These are phyloP conservation scores for Pristionchus mayeri DNA, from an alignment of 2,888 invertebrate species.

Conservation along the genomic window DNA sequence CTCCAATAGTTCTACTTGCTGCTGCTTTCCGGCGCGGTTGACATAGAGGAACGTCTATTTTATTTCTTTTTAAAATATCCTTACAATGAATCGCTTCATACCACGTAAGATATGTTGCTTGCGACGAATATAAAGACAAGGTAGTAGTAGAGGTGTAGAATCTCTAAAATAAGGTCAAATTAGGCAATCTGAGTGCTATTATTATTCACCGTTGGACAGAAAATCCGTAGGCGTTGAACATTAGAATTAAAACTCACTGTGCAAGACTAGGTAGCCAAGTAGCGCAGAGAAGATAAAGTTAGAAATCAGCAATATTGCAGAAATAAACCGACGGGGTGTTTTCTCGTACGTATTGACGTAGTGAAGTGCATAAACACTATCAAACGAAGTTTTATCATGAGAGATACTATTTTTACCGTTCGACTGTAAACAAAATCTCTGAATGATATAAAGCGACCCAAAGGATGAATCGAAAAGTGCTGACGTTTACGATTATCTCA, in stretches of 20 bases:
- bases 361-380: not conserved
- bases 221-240: no score
- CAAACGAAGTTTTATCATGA: not conserved
- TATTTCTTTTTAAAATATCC: not conserved
- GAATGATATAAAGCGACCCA: not conserved
- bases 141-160: not conserved
- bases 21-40: not conserved
- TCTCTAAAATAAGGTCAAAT: not conserved
- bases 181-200: not conserved
- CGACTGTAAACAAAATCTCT: not conserved
- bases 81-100: not conserved
- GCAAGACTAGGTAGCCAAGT: not conserved
- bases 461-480: conserved; percentile 7
- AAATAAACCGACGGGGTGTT: not conserved
- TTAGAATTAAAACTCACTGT: not conserved
- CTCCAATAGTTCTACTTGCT: not conserved
- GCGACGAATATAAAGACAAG: not conserved
- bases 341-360: conserved; percentile 7
- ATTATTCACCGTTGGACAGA: not conserved
- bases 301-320: not conserved
- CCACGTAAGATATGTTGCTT: conserved; percentile 8
- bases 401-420: not conserved
- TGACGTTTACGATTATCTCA: not conserved
- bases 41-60: not conserved
- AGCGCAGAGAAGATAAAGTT: not conserved